Evolutionary conservation across 1,140 invertebrate genomes (phyloP).

Genomic region (Cylas formicarius): DNA sequence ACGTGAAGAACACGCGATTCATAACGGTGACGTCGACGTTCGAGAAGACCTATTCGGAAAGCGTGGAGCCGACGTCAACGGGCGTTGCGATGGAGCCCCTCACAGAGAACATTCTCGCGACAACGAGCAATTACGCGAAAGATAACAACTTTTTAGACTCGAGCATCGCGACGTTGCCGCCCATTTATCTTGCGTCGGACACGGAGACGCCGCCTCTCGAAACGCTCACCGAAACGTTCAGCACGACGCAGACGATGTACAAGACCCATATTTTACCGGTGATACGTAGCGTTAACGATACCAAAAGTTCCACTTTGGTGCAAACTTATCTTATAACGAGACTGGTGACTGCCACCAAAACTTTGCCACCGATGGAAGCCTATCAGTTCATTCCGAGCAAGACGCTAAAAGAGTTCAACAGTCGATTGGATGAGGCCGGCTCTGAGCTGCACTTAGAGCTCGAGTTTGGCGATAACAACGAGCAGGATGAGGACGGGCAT

Average conservation of each 20-base stretch:
- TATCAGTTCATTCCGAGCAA: constrained; percentile 82
- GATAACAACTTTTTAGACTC: constrained; percentile 64
- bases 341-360: constrained; percentile 80
- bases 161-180: constrained; percentile 72
- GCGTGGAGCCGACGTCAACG: constrained; percentile 46
- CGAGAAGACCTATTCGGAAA: constrained; percentile 62
- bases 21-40: constrained; percentile 76
- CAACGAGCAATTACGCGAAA: constrained; percentile 64
- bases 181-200: constrained; percentile 64
- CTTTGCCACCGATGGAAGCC: constrained; percentile 75
- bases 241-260: constrained; percentile 75
- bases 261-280: constrained; percentile 83
- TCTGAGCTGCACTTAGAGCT: constrained; percentile 77
- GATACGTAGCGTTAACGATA: constrained; percentile 60
- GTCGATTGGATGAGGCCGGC: constrained; percentile 76
- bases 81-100: constrained; percentile 62
- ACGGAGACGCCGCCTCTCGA: constrained; percentile 74
- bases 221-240: constrained; percentile 85
- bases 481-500: constrained; percentile 59
- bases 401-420: constrained; percentile 82
- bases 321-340: constrained; percentile 83
- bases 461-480: constrained; percentile 74
- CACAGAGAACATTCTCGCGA: constrained; percentile 79
- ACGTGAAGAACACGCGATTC: constrained; percentile 76
- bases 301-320: constrained; percentile 68